Evolutionary conservation across 2,888 invertebrate genomes (phyloP), one percentile per base, ranked within the genome.

Genomic region (Ormyrus nitidulus): DNA sequence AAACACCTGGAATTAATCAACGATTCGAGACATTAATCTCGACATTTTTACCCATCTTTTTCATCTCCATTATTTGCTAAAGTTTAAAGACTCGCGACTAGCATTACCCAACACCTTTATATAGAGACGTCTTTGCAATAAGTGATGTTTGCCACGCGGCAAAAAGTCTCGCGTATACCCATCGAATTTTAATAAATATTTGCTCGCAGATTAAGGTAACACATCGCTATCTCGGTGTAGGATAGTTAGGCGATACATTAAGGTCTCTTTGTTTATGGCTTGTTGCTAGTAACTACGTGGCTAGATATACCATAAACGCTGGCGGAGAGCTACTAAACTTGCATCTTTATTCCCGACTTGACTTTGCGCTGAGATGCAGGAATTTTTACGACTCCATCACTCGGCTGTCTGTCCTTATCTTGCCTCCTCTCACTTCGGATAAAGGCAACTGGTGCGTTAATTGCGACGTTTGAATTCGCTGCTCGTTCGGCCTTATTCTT

Each of bases 301-400:
- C 10, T 48, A 64, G 54, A 62, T 65, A 13, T n/a, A 19, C 19
- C 56, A 56, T 74, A 65, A 64, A 74, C 10, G 56, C 34, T 13
- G 49, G 10, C 19, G 19, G 56, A 59, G 10, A 13, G 58, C 58
- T 48, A 48, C 54, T 58, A 59, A 71, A 65, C 56, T 65, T 65
- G 73, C 65, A 56, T 75, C 59, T 66, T 68, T 75, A 59, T 75
- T 59, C 66, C 4, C 58, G 48, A 13, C 11, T 59, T n/a, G 10
- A 13, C 48, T 49, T 56, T 49, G 59, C 13, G 51, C 51, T 11
- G 34, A 34, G 54, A 54, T 34, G 70, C 51, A 54, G 70, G 77
- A 77, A 77, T 77, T 77, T 77, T 77, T 77, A 77, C 77, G 71
- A 65, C 77, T 77, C 77, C 71, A 77, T 77, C 76, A 9, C 5